Evolutionary conservation across 2,113 vertebrate genomes (phyloP).

Genomic region (Pyrgilauda ruficollis): DNA sequence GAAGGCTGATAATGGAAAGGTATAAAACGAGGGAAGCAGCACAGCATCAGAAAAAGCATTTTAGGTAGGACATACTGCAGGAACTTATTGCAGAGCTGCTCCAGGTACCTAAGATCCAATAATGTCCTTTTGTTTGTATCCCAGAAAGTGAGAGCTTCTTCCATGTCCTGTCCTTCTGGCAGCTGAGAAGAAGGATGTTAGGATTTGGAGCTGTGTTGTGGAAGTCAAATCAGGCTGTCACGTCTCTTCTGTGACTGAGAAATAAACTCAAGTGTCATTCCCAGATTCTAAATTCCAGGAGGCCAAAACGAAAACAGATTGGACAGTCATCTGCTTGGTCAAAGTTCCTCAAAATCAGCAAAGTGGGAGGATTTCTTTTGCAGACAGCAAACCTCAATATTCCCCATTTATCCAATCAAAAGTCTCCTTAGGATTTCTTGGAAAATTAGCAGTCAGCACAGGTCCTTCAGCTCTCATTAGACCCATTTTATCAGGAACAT

Average conservation of each 20-base stretch:
- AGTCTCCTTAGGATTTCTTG: not conserved
- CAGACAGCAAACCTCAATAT: not conserved
- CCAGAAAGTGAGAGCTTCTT: not conserved
- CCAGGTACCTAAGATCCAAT: not conserved
- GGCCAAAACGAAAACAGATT: not conserved
- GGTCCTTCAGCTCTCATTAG: conserved; percentile 5
- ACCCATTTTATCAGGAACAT: not conserved
- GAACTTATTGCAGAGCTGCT: not conserved
- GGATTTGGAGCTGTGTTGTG: not conserved
- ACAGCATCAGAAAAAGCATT: not conserved
- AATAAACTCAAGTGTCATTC: not conserved
- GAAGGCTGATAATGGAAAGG: not conserved
- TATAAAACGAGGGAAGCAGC: not conserved
- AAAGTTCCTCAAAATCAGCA: not conserved
- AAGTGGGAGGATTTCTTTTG: not conserved
- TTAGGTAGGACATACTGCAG: not conserved
- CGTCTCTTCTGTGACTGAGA: not conserved
- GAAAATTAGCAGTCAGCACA: not conserved
- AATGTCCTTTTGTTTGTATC: not conserved
- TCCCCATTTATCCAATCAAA: not conserved
- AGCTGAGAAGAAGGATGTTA: not conserved
- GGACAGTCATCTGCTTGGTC: not conserved
- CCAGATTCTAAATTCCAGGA: not conserved
- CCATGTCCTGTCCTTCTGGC: not conserved
- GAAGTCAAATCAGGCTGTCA: not conserved